Evolutionary conservation across 1,140 invertebrate genomes (phyloP).

Genomic region (Anoplophora glabripennis): DNA sequence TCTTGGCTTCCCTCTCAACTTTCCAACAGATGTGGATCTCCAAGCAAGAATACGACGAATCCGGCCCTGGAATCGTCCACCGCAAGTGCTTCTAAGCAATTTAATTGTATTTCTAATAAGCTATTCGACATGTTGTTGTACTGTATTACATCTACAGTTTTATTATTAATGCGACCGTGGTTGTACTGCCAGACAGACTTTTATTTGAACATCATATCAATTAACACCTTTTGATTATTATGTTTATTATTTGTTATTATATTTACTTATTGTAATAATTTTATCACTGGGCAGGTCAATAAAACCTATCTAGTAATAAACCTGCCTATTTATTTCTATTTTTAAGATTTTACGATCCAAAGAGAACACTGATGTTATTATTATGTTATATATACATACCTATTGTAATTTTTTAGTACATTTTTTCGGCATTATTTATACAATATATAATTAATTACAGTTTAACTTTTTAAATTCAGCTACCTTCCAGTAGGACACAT

Average conservation of each 20-base stretch:
- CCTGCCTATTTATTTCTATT: constrained; percentile 35
- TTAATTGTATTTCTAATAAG: constrained; percentile 24
- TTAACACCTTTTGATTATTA: constrained; percentile 36
- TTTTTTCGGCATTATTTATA: constrained; percentile 27
- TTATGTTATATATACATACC: constrained; percentile 25
- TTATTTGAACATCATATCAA: constrained; percentile 29
- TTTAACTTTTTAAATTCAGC: too few relatives aligned
- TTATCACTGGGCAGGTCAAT: constrained; percentile 40
- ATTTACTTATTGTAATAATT: constrained; percentile 36
- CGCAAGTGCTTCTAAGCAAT: constrained; percentile 90
- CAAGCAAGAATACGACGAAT: constrained; percentile 93
- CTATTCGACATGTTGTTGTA: constrained; percentile 35
- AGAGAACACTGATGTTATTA: constrained; percentile 23
- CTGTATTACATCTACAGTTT: constrained; percentile 33
- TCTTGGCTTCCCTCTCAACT: constrained; percentile 80
- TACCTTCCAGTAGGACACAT: too few relatives aligned
- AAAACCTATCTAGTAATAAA: constrained; percentile 37
- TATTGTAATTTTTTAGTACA: constrained; percentile 25
- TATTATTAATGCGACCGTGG: constrained; percentile 36
- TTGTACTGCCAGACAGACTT: constrained; percentile 45
- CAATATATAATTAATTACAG: constrained; percentile 17
- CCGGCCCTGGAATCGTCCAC: constrained; percentile 89
- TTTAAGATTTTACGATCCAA: constrained; percentile 18
- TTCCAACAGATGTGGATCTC: constrained; percentile 96
- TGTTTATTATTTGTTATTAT: constrained; percentile 41